A percentile compares a stretch with the other conserved stretches of the same genome.
These are phyloP conservation scores for Mimumesa dahlbomi DNA, from an alignment of 2,888 invertebrate genomes.

Conservation along the genomic window DNA sequence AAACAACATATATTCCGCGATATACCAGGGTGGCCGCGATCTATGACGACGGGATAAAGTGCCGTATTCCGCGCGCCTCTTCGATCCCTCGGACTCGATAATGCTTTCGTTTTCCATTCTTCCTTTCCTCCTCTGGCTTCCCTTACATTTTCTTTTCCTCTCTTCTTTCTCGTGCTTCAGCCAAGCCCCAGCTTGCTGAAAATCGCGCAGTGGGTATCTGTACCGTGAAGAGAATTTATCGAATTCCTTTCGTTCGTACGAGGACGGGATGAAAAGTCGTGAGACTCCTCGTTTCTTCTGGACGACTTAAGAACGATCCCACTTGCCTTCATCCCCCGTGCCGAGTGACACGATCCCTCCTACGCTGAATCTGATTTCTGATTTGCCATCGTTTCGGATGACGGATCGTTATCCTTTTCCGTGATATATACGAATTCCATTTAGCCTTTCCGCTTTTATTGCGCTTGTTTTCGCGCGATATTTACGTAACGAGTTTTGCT, in stretches of 20 bases:
- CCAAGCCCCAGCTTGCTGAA: constrained; percentile 18
- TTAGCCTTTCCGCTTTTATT: too few relatives aligned
- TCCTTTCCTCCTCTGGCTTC: constrained; percentile 5
- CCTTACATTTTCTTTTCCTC: constrained; percentile 1
- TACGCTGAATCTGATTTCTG: constrained; percentile 33
- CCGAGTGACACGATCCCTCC: not conserved
- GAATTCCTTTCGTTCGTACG: constrained; percentile 34
- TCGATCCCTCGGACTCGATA: constrained; percentile 59
- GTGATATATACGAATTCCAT: not conserved
- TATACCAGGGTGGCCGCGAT: constrained; percentile 46
- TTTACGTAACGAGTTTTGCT: too few relatives aligned
- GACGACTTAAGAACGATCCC: constrained; percentile 31
- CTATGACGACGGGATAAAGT: constrained; percentile 60
- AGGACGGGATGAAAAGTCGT: constrained; percentile 43
- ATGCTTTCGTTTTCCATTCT: constrained; percentile 53
- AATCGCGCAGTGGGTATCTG: constrained; percentile 36
- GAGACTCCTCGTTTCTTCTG: constrained; percentile 26
- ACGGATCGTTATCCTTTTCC: constrained; percentile 9
- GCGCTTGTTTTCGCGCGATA: too few relatives aligned
- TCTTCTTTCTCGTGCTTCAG: constrained; percentile 8
- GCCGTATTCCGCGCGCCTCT: constrained; percentile 47
- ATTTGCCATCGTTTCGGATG: constrained; percentile 20
- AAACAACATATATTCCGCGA: constrained; percentile 52
- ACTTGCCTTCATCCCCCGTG: not conserved
- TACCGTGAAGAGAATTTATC: constrained; percentile 53